Percentiles rank a stretch among this genome's conserved stretches.
These are phyloP conservation scores for Mustelus asterias DNA, from an alignment of 2,113 vertebrate species.

Conservation along the genomic window DNA sequence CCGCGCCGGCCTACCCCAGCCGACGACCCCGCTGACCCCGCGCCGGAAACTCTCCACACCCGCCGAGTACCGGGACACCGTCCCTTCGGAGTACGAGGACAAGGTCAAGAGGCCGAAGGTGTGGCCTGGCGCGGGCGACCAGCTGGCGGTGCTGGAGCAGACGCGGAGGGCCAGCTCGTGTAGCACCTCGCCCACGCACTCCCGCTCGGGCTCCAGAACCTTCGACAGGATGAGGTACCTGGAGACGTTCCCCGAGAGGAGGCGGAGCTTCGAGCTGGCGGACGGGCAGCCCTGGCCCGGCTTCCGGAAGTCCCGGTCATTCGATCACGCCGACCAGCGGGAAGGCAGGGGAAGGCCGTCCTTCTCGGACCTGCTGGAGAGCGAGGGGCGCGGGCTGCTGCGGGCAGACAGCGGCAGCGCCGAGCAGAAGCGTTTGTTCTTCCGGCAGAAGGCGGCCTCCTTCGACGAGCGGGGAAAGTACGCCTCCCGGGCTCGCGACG, in stretches of 20 bases:
- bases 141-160: slow-evolving; percentile 71
- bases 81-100: slow-evolving; percentile 79
- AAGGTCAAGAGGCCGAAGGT: slow-evolving; percentile 82
- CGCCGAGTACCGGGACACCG: slow-evolving; percentile 69
- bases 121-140: slow-evolving; percentile 66
- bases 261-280: slow-evolving; percentile 77
- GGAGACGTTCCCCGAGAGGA: slow-evolving; percentile 63
- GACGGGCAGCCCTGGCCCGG: slow-evolving; percentile 81
- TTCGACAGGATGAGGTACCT: slow-evolving; percentile 84
- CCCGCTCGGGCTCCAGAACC: slow-evolving; percentile 79
- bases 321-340: slow-evolving; percentile 74
- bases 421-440: slow-evolving; percentile 70
- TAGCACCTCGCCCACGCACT: slow-evolving; percentile 82
- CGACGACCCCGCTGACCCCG: slow-evolving; percentile 66
- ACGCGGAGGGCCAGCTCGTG: slow-evolving; percentile 77
- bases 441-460: slow-evolving; percentile 84
- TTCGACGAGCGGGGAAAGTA: slow-evolving; percentile 82
- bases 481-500: slow-evolving; percentile 72
- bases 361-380: slow-evolving; percentile 64
- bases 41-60: slow-evolving; percentile 71
- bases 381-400: slow-evolving; percentile 52
- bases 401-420: slow-evolving; percentile 59
- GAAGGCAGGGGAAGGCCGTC: slow-evolving; percentile 63
- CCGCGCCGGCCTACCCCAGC: slow-evolving; percentile 30
- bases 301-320: slow-evolving; percentile 76